phyloP scores from a whole-genome alignment of 2,113 vertebrate species.

The Ascaphus truei region DNA sequence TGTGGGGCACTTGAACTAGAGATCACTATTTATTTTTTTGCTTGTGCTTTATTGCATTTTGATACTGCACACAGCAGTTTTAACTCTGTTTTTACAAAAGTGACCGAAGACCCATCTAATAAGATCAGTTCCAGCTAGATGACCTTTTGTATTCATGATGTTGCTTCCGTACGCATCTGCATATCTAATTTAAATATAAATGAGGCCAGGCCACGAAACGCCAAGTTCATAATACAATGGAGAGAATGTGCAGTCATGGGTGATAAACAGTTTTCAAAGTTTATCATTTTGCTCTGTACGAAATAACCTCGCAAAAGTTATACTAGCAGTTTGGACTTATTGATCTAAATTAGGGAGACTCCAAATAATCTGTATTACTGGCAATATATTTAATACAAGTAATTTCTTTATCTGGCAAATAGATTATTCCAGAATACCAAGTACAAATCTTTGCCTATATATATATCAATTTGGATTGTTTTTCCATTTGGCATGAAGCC shows the following conservation, averaged over 20 bases:
- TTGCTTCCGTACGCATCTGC: neutral
- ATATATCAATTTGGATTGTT: neutral
- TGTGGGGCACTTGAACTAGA: too few species aligned
- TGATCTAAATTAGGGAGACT: too few species aligned
- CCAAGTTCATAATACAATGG: neutral
- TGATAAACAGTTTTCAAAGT: neutral
- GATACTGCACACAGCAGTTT: too few species aligned
- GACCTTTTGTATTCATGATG: neutral
- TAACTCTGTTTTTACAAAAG: too few species aligned
- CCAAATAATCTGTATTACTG: neutral
- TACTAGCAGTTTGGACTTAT: neutral
- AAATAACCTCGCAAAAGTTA: neutral
- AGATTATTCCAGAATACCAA: slow-evolving; percentile 11
- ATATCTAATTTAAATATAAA: slow-evolving; percentile 11
- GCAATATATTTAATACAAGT: neutral
- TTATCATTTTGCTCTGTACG: neutral
- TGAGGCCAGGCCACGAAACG: neutral
- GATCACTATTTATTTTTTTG: too few species aligned
- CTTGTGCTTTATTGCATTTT: too few species aligned
- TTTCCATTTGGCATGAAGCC: neutral
- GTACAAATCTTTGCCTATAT: neutral
- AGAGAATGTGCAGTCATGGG: neutral
- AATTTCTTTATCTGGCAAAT: neutral
- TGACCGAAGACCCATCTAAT: neutral
- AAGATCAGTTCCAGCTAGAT: neutral